These are phyloP conservation scores for Chrysocyon brachyurus DNA, from an alignment of 2,797 vertebrate species.

Conservation along the genomic window DNA sequence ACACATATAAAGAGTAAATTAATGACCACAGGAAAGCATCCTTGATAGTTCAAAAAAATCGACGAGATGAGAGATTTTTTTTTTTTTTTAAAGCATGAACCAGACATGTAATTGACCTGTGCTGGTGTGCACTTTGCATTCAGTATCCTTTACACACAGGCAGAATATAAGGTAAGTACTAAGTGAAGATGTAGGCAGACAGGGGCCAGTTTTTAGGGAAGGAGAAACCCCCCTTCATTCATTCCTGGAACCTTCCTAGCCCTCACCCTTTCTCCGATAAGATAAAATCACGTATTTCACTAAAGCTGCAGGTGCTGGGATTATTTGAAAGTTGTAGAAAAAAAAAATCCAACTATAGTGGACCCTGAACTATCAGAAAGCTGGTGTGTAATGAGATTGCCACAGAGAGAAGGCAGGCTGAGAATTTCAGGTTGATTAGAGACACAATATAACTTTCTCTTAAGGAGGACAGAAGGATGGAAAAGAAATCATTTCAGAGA, in stretches of 20 bases:
- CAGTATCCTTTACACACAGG: conserved; percentile 43
- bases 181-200: neutral
- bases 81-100: neutral
- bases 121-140: neutral
- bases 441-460: conserved; percentile 72
- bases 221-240: neutral
- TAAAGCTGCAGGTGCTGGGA: conserved; percentile 84
- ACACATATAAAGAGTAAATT: conserved; percentile 4
- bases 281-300: conserved; percentile 65
- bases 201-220: conserved; percentile 9
- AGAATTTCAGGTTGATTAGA: conserved; percentile 76
- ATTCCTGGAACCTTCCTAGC: conserved; percentile 65
- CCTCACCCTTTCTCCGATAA: conserved; percentile 56
- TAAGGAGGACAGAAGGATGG: conserved; percentile 65
- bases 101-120: neutral
- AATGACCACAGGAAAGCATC: conserved; percentile 26
- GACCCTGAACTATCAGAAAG: conserved; percentile 76
- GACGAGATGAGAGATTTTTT: neutral
- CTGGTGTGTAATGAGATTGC: conserved; percentile 57
- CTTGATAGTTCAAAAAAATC: neutral
- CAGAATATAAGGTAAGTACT: neutral
- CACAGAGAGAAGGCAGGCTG: conserved; percentile 80
- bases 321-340: conserved; percentile 82
- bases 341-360: conserved; percentile 49
- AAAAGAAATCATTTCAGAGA: conserved; percentile 61